These are phyloP conservation scores for Pheosia tremula DNA, from an alignment of 2,888 invertebrate species.

Conservation along the genomic window DNA sequence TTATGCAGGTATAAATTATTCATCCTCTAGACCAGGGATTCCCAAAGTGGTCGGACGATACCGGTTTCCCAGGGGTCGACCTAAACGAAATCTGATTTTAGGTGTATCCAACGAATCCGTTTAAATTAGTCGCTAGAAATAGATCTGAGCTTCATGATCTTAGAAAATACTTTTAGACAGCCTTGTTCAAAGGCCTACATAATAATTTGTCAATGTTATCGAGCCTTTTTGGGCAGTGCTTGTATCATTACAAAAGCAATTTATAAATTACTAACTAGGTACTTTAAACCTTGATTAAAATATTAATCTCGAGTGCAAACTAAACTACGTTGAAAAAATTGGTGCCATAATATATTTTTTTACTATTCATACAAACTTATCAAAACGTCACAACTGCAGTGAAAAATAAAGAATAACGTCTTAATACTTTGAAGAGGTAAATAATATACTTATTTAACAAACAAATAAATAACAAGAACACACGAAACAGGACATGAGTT, in stretches of 20 bases:
- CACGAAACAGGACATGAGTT: background rate
- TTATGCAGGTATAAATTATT: no score
- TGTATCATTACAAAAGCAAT: background rate
- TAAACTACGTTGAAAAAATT: slow-evolving; percentile 24
- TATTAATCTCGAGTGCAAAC: slow-evolving; percentile 20
- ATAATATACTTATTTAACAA: background rate
- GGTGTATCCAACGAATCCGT: no score
- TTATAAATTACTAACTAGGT: background rate
- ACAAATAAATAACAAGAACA: background rate
- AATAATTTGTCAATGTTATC: no score
- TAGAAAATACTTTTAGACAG: no score
- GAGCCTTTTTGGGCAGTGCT: no score
- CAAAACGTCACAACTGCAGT: background rate
- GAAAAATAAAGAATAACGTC: background rate
- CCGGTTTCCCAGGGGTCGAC: no score
- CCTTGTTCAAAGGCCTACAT: no score
- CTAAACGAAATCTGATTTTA: no score
- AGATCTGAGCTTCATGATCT: no score
- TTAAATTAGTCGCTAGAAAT: no score
- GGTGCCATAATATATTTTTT: slow-evolving; percentile 16
- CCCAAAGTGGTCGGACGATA: no score
- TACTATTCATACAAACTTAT: background rate
- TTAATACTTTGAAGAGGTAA: background rate
- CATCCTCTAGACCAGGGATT: no score
- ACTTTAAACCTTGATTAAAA: background rate